Evolutionary conservation across 2,888 invertebrate species (phyloP), one percentile per base, ranked within the genome.

Genomic region (Lithosia quadra): DNA sequence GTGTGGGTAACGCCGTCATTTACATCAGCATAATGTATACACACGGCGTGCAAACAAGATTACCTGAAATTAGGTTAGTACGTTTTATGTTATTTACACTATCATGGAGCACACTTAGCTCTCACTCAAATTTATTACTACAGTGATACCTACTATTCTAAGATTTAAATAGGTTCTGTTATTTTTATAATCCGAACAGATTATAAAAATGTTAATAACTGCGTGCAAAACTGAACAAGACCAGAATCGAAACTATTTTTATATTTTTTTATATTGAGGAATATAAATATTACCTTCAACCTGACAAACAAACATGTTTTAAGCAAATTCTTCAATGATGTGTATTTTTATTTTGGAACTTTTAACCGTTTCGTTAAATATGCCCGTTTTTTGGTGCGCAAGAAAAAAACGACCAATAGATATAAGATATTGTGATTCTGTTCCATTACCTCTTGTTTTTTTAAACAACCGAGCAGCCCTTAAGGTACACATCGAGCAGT

Each of bases 31-130:
- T 88, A n/a, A 85, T 93, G 93, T 93, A 92, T 93, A 87, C 90
- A 85, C 82, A 86, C 82, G 87, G 86, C 85, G 86, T 79, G 90
- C 86, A 91, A 93, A 93, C 93, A 93, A 90, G 90, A 92, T 93
- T 93, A 93, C 89, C 89, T 89, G 88, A 85, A 93, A 92, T 92
- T 92, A 92, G 92, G 92, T 91, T 89, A 90, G 90, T 90, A 88
- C 88, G 88, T 90, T 91, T 91, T 90, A 91, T 90, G 91, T 87
- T 90, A 90, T 92, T 90, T 89, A 91, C 87, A 76, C 78, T 80
- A 80, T 69, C 73, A 71, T 74, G 53, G 72, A 58, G 64, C 70
- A 74, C 63, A 68, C 79, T 71, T 72, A 65, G 57, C 63, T 72
- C 73, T 75, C 68, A 62, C 65, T 72, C 73, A 72, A 72, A 74